Base-by-base conservation (phyloP, 2,888 invertebrate species). In the Galeopsomyia nigrocyanea region DNA sequence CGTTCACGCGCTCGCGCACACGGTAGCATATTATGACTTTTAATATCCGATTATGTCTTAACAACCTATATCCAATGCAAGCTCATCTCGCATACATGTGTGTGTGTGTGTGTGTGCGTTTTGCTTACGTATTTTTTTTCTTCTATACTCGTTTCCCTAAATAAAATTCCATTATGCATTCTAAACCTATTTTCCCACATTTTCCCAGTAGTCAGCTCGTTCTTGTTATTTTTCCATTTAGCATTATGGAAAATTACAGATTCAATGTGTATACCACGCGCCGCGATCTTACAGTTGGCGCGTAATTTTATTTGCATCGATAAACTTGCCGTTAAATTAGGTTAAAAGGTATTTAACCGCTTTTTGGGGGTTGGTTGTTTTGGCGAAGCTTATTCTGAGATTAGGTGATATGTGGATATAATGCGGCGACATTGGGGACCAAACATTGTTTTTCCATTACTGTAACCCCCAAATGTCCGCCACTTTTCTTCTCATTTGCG, bases 1-100 rank as follows among this genome's bases (percentile, higher is more conserved):
- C 78, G 26, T 26, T 2, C 26, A 26, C 26, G 26, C 26, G 5
- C 26, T 3, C 26, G 5, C 26, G 5, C 26, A 26, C 79, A 79
- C 82, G 79, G 82, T 83, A 83, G 82, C 82, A 79, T 26, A 3
- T 82, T 82, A 82, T 80, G 82, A 79, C 79, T 79, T 83, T 85
- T 83, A 85, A 84, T 83, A 84, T 82, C 83, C 81, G 83, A 84
- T 86, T 84, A 85, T 82, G 83, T 84, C 84, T 84, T 81, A 84
- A 83, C 83, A 84, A 82, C 79, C 78, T 79, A 80, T 79, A 80
- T 78, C 73, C 60, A 10, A 39, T 39, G 73, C 51, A 39, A 39
- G 47, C 64, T 75, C 70, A 61, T 68, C 71, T 67, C 65, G 31
- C 56, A 13, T 49, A 10, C 10, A 39, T 26, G 57, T 67, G 39